Evolutionary conservation across 2,113 vertebrate genomes (phyloP).

Genomic region (Acinonyx jubatus): DNA sequence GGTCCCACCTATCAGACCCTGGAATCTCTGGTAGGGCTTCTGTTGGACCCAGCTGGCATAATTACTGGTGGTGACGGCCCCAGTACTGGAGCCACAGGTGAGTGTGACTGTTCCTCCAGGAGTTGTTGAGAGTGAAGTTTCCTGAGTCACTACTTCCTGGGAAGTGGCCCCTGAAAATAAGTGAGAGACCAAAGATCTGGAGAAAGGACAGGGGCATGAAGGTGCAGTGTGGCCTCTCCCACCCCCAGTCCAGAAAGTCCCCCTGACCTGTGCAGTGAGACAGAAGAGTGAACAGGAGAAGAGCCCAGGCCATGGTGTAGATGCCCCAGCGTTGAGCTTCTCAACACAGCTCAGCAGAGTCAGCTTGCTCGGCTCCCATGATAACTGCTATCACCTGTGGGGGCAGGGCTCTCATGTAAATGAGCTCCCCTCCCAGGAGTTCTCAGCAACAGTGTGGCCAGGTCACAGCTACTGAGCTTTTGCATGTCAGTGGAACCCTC

Average conservation of each 20-base stretch:
- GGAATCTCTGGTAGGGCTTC: not conserved
- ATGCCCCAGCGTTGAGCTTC: not conserved
- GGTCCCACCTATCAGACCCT: rapidly evolving
- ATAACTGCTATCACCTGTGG: not conserved
- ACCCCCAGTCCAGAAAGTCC: not conserved
- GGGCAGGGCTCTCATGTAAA: not conserved
- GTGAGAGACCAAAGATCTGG: not conserved
- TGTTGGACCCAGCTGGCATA: not conserved
- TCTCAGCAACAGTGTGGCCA: not conserved
- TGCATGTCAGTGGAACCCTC: too few species aligned
- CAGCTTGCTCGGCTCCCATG: not conserved
- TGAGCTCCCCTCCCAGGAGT: too few species aligned
- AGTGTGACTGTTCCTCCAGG: not conserved
- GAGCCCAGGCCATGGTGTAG: not conserved
- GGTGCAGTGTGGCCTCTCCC: not conserved
- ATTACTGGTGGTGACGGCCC: not conserved
- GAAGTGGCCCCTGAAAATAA: not conserved
- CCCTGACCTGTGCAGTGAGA: conserved; percentile 13
- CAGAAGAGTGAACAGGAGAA: conserved; percentile 18
- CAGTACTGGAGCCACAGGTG: not conserved
- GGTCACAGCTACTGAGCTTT: not conserved
- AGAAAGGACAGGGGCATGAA: not conserved
- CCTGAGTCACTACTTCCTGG: not conserved
- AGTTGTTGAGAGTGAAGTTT: not conserved
- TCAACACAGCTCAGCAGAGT: not conserved